Percentiles rank a stretch among this genome's conserved stretches.
These are phyloP conservation scores for Hippocampus comes DNA, from an alignment of 2,113 vertebrate genomes.

Conservation along the genomic window DNA sequence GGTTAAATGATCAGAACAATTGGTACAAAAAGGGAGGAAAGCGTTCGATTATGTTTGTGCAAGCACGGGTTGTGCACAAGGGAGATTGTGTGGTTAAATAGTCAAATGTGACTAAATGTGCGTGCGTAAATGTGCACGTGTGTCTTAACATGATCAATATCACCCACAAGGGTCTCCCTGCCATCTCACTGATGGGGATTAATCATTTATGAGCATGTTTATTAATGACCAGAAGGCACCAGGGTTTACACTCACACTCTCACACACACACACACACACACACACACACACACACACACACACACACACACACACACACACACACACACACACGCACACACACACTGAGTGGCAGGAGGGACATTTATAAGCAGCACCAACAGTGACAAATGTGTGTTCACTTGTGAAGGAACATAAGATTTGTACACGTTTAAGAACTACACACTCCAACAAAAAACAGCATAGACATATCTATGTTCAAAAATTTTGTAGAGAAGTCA, in stretches of 20 bases:
- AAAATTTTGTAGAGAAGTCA: background rate
- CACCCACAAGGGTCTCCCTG: background rate
- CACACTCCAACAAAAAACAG: background rate
- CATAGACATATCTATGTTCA: background rate
- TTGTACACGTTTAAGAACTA: background rate
- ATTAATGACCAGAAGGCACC: slow-evolving; percentile 72
- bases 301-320: slow-evolving; percentile 14
- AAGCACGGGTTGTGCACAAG: background rate
- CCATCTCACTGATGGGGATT: background rate
- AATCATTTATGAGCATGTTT: slow-evolving; percentile 74
- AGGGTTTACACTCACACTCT: slow-evolving; percentile 22
- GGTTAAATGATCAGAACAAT: background rate
- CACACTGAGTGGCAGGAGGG: slow-evolving; percentile 38
- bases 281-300: too few relatives aligned
- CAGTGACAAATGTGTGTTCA: background rate
- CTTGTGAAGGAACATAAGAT: background rate
- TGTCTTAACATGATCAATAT: background rate
- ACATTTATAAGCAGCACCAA: background rate
- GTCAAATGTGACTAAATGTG: slow-evolving; percentile 4
- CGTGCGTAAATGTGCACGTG: slow-evolving; percentile 12
- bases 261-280: background rate
- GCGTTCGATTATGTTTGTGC: background rate
- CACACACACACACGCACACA: slow-evolving; percentile 15
- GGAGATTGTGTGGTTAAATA: slow-evolving; percentile 1
- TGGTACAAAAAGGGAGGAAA: too few relatives aligned